phyloP scores from a whole-genome alignment of 2,797 vertebrate species.

The Crax fasciolata region DNA sequence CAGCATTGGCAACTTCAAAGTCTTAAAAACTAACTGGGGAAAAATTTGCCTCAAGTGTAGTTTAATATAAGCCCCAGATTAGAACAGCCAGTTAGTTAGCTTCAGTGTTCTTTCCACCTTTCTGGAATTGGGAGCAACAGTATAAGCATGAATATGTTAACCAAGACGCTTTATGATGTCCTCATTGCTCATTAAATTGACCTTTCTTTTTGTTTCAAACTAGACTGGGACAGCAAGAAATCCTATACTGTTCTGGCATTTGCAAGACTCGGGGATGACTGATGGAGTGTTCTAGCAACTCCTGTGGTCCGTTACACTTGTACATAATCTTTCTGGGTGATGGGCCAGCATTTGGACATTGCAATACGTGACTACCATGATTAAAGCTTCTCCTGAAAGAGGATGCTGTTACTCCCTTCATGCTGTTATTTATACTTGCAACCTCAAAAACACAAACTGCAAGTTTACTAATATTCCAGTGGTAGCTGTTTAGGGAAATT shows the following conservation, averaged over 20 bases:
- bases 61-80: background rate
- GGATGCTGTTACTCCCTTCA: background rate
- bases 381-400: background rate
- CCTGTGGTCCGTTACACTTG: background rate
- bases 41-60: background rate
- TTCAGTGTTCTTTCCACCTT: background rate
- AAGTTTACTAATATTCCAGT: background rate
- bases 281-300: background rate
- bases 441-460: background rate
- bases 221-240: background rate
- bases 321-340: background rate
- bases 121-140: background rate
- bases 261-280: background rate
- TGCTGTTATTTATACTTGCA: background rate
- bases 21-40: background rate
- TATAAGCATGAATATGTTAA: background rate
- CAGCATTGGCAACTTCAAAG: background rate
- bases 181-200: background rate
- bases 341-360: background rate
- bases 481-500: background rate
- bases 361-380: background rate
- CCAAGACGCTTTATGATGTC: background rate
- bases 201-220: background rate
- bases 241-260: background rate
- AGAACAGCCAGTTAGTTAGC: background rate